Conservation (phyloP, 23 tunicate species). For the Oikopleura albicans region DNA sequence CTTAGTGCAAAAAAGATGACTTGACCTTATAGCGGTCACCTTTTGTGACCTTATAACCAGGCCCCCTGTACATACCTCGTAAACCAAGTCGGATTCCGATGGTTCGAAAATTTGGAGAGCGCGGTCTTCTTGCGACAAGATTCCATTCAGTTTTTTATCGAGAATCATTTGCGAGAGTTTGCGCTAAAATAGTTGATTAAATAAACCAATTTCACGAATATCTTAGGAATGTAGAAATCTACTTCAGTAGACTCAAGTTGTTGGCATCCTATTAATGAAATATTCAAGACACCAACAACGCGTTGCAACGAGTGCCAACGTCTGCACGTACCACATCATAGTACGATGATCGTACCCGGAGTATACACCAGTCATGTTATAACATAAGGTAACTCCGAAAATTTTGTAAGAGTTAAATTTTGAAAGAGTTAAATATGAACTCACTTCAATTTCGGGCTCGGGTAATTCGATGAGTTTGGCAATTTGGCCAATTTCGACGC, state of each 20-base stretch:
- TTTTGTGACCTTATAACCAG: too few species aligned
- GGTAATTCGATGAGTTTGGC: slow-evolving; percentile 31
- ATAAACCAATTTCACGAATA: slow-evolving; percentile 53
- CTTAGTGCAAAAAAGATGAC: too few species aligned
- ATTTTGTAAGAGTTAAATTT: background rate
- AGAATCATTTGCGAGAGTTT: slow-evolving; percentile 96
- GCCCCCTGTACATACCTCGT: slow-evolving; percentile 57
- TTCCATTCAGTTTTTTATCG: slow-evolving; percentile 87
- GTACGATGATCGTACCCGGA: too few species aligned
- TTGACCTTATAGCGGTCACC: too few species aligned
- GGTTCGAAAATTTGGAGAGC: slow-evolving; percentile 72
- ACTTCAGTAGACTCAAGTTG: slow-evolving; percentile 17
- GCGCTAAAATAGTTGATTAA: slow-evolving; percentile 21
- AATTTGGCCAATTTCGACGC: slow-evolving; percentile 52
- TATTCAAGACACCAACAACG: too few species aligned
- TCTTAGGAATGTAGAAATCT: slow-evolving; percentile 24
- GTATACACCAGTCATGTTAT: too few species aligned
- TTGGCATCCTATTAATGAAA: too few species aligned
- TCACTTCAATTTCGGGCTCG: slow-evolving; percentile 21
- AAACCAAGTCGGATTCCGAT: slow-evolving; percentile 49
- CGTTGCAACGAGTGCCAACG: too few species aligned
- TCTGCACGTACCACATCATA: too few species aligned
- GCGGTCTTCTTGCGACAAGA: slow-evolving; percentile 93
- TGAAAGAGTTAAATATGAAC: background rate
- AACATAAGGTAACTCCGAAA: too few species aligned